Base-by-base conservation (phyloP, 1,140 invertebrate genomes). In the Tetramorium alpestre region DNA sequence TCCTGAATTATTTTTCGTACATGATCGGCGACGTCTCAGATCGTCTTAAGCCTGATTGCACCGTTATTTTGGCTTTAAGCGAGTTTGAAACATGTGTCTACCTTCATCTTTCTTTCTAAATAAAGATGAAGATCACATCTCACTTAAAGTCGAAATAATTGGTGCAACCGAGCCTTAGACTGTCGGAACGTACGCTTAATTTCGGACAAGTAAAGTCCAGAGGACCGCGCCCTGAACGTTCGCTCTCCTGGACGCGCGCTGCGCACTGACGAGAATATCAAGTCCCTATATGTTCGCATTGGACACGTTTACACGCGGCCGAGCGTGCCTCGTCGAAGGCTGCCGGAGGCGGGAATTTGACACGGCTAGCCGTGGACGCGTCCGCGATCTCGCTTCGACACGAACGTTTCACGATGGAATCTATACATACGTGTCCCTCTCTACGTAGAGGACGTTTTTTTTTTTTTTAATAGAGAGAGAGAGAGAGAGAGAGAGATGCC, bases 171-270 rank as follows among this genome's bases (percentile, higher is more conserved):
- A 33, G 33, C 33, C 33, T 33, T 4, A 38, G 18, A 72, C 1
- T 51, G 72, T 16, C 33, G 25, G 38, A 33, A n/a, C 33, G 0
- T 33, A 33, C 33, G 33, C 28, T 72, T 18, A n/a, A 41, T 41
- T 58, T 38, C 7, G 3, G 56, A 47, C 22, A 16, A 16, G 22
- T 18, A n/a, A 49, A 49, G 41, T 47, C 44, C 22, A 38, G 28
- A 54, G 41, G 33, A 18, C 65, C 78, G 78, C 78, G 78, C 77
- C 77, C 62, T 25, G 44, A 51, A 54, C 38, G 7, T 18, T 67
- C 76, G 60, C 28, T 67, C 28, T 47, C 44, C 54, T 16, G 65
- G 54, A 25, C 54, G 22, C 25, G 22, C 33, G 22, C n/a, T 56
- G 65, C 18, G 13, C 11, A 22, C 25, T 13, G 38, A 18, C 54